Evolutionary conservation across 2,113 vertebrate species (phyloP).

Genomic region (Menura novaehollandiae): DNA sequence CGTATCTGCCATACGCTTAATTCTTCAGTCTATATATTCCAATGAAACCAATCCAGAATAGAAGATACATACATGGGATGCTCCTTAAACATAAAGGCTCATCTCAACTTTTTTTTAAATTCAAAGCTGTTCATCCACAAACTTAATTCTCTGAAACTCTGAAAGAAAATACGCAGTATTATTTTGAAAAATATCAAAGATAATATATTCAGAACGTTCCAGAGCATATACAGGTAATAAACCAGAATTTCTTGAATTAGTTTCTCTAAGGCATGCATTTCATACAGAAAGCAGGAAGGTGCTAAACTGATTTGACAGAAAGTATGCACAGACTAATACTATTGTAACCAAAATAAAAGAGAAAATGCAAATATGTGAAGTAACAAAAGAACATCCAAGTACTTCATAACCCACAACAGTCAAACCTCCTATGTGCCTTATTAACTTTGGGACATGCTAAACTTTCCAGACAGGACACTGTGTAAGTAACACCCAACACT

Average conservation of each 20-base stretch:
- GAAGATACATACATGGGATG: not conserved
- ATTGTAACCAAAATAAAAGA: not conserved
- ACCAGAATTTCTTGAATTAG: not conserved
- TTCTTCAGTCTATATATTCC: not conserved
- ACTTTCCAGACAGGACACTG: not conserved
- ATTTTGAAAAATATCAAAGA: not conserved
- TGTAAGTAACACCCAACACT: not conserved
- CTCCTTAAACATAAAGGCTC: not conserved
- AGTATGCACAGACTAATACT: not conserved
- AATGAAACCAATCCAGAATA: not conserved
- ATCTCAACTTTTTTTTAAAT: not conserved
- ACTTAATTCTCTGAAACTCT: not conserved
- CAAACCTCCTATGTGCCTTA: not conserved
- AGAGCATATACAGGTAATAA: not conserved
- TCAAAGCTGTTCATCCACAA: not conserved
- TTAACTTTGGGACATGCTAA: not conserved
- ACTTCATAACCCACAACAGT: not conserved
- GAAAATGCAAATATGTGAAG: not conserved
- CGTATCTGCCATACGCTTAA: not conserved
- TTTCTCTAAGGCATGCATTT: not conserved
- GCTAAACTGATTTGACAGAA: not conserved
- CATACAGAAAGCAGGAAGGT: not conserved
- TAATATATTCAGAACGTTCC: not conserved
- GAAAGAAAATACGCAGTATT: not conserved
- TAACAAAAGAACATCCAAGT: not conserved